These are phyloP conservation scores for Aromia moschata DNA, from an alignment of 2,888 invertebrate genomes.

Conservation along the genomic window DNA sequence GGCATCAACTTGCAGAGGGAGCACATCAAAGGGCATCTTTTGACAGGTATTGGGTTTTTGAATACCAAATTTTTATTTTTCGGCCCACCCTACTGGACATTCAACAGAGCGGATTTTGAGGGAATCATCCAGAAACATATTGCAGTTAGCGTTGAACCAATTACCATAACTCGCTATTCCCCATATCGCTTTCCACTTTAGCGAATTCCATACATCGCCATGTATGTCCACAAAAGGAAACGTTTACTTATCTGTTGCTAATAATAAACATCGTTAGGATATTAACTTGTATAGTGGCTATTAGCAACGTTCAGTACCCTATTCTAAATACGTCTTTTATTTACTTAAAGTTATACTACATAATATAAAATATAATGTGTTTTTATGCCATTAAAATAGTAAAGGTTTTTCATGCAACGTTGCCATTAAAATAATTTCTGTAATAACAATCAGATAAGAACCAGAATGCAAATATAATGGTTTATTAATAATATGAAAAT, in stretches of 20 bases:
- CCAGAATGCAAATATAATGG: constrained; percentile 27
- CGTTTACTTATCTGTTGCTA: not conserved
- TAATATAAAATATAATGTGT: constrained; percentile 19
- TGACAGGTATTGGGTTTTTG: too few relatives aligned
- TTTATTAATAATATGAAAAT: constrained; percentile 26
- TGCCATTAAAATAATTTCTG: constrained; percentile 29
- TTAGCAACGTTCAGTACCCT: constrained; percentile 5
- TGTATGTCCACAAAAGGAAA: not conserved
- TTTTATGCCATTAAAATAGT: constrained; percentile 23
- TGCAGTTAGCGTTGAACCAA: too few relatives aligned
- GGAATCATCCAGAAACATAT: too few relatives aligned
- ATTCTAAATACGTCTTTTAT: constrained; percentile 13
- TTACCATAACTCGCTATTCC: too few relatives aligned
- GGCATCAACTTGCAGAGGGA: too few relatives aligned
- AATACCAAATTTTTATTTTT: too few relatives aligned
- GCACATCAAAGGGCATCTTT: too few relatives aligned
- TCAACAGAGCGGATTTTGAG: too few relatives aligned
- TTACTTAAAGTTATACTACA: constrained; percentile 13
- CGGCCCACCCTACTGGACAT: too few relatives aligned
- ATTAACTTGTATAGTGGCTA: constrained; percentile 1
- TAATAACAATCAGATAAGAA: constrained; percentile 30
- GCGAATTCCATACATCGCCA: not conserved
- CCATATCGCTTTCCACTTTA: too few relatives aligned
- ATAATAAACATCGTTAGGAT: not conserved
- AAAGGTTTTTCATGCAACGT: constrained; percentile 27